Percentiles rank a stretch among this genome's conserved stretches.
These are phyloP conservation scores for Aporrectodea caliginosa DNA, from an alignment of 1,140 invertebrate genomes.

Conservation along the genomic window DNA sequence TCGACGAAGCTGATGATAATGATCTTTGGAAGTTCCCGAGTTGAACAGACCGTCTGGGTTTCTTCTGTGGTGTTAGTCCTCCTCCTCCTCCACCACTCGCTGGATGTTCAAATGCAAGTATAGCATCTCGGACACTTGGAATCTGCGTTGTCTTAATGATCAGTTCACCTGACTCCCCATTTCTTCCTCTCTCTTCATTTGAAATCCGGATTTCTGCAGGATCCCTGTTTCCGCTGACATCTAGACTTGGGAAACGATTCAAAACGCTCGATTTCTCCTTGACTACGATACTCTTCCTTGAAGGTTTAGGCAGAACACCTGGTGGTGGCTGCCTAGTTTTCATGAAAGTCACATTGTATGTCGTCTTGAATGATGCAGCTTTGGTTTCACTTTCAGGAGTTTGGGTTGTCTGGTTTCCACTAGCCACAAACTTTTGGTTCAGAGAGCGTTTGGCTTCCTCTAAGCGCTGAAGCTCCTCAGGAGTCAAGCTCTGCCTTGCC, in stretches of 20 bases:
- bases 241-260: neutral
- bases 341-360: neutral
- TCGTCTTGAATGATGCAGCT: neutral
- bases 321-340: neutral
- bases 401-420: neutral
- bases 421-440: neutral
- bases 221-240: too few relatives aligned
- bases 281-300: neutral
- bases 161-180: neutral
- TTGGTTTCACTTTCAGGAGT: neutral
- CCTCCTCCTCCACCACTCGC: neutral
- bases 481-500: neutral
- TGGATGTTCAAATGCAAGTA: neutral
- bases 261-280: neutral
- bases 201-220: too few relatives aligned
- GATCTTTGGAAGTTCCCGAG: too few relatives aligned
- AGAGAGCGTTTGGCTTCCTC: neutral
- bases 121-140: neutral
- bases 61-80: too few relatives aligned
- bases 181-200: neutral
- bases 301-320: neutral
- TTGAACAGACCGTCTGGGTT: too few relatives aligned
- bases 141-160: neutral
- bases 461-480: neutral
- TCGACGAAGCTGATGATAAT: neutral